Percentiles rank a stretch among this genome's conserved stretches.
Evolutionary conservation across 1,140 invertebrate species (phyloP).

Genomic region (Oppia nitens): DNA sequence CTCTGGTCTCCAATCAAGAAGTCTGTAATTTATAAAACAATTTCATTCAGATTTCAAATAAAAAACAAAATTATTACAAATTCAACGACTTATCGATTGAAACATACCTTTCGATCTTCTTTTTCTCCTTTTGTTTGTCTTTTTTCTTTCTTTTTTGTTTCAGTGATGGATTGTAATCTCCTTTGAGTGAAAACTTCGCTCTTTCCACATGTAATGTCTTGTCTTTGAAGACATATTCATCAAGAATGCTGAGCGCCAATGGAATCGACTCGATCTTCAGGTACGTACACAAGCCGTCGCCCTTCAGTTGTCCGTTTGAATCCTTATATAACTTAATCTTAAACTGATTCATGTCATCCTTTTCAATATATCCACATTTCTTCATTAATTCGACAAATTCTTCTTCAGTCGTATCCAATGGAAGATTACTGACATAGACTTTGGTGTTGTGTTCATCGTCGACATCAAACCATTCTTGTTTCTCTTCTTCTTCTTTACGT

Average conservation of each 20-base stretch:
- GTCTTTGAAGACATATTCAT: conserved; percentile 54
- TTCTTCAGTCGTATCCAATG: conserved; percentile 62
- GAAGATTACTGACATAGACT: conserved; percentile 89
- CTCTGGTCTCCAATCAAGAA: conserved; percentile 93
- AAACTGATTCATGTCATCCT: conserved; percentile 59
- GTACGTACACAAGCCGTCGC: conserved; percentile 91
- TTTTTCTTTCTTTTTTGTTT: conserved; percentile 75
- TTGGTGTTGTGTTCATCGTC: conserved; percentile 85
- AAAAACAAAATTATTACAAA: neutral
- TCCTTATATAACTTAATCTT: conserved; percentile 91
- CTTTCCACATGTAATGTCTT: conserved; percentile 65
- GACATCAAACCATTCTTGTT: conserved; percentile 71
- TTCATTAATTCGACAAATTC: conserved; percentile 78
- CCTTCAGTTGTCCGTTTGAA: conserved; percentile 62
- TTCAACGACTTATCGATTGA: neutral
- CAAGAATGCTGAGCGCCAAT: conserved; percentile 74
- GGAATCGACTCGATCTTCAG: conserved; percentile 93
- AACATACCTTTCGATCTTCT: conserved; percentile 69
- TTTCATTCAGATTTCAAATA: neutral
- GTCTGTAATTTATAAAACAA: conserved; percentile 29
- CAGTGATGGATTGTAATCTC: conserved; percentile 75
- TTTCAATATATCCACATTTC: conserved; percentile 89
- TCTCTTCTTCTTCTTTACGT: neutral
- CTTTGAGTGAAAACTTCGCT: conserved; percentile 89
- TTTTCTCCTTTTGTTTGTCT: conserved; percentile 74